phyloP scores from a whole-genome alignment of 2,113 vertebrate genomes.

The Sapayoa aenigma region DNA sequence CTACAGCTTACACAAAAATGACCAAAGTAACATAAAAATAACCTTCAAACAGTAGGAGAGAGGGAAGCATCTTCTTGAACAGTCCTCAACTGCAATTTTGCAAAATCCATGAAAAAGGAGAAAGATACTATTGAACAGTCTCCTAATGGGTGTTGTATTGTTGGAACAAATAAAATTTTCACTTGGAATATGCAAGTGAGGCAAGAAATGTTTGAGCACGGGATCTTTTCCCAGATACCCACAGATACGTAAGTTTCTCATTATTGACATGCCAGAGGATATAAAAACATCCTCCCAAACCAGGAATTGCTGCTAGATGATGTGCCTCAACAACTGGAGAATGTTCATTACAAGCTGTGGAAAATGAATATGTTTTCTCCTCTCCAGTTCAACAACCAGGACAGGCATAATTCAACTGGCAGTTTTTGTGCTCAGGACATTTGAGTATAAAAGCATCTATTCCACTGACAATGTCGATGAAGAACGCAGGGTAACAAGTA shows the following conservation, averaged over 20 bases:
- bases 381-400: background rate
- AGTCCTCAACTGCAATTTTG: background rate
- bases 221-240: background rate
- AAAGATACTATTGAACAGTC: background rate
- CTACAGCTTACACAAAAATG: background rate
- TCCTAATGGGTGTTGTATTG: background rate
- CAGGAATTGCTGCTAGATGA: background rate
- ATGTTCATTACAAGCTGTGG: background rate
- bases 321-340: background rate
- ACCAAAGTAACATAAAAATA: background rate
- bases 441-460: conserved; percentile 25
- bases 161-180: background rate
- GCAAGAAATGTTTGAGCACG: background rate
- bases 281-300: background rate
- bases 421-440: background rate
- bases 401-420: background rate
- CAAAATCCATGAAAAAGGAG: background rate
- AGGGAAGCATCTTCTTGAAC: background rate
- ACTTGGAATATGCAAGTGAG: background rate
- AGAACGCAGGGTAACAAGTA: background rate
- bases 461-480: background rate
- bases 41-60: background rate
- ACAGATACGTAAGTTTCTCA: background rate
- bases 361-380: background rate
- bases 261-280: background rate